These are phyloP conservation scores for Penaeus chinensis DNA, from an alignment of 1,140 invertebrate species.

Conservation along the genomic window DNA sequence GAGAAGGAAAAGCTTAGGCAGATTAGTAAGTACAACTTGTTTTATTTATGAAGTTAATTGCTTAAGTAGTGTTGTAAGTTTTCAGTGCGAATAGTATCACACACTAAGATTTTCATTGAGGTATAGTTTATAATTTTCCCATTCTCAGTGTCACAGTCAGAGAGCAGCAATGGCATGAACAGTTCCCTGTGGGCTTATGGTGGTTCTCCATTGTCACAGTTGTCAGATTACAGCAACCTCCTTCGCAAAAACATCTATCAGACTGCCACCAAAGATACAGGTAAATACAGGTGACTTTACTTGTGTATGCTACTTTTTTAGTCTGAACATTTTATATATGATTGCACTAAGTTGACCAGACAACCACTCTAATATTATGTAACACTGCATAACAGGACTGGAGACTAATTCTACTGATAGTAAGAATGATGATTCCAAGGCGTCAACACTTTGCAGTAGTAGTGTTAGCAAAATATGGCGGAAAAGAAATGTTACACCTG, in stretches of 20 bases:
- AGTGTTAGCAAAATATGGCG: slow-evolving; percentile 61
- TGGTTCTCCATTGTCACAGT: slow-evolving; percentile 31
- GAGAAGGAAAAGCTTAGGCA: slow-evolving; percentile 37
- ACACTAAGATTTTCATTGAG: too few species aligned
- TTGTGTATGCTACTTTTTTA: neutral
- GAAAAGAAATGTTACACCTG: slow-evolving; percentile 59
- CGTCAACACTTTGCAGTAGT: slow-evolving; percentile 27
- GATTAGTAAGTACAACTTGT: slow-evolving; percentile 27
- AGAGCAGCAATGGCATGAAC: slow-evolving; percentile 19
- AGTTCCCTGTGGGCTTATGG: slow-evolving; percentile 42
- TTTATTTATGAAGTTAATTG: too few species aligned
- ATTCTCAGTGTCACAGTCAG: slow-evolving; percentile 35
- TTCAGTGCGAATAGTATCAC: too few species aligned
- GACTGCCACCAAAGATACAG: slow-evolving; percentile 46
- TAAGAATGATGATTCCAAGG: slow-evolving; percentile 50
- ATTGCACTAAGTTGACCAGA: neutral
- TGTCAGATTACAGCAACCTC: slow-evolving; percentile 27
- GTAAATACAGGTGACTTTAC: slow-evolving; percentile 23
- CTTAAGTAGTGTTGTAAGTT: too few species aligned
- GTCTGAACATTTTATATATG: slow-evolving; percentile 2
- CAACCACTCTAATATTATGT: neutral
- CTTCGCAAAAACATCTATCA: slow-evolving; percentile 51
- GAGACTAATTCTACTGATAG: slow-evolving; percentile 51
- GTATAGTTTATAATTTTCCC: neutral
- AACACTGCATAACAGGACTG: slow-evolving; percentile 18